phyloP scores from a whole-genome alignment of 2,797 vertebrate species.

The Halcyon leucocephala region DNA sequence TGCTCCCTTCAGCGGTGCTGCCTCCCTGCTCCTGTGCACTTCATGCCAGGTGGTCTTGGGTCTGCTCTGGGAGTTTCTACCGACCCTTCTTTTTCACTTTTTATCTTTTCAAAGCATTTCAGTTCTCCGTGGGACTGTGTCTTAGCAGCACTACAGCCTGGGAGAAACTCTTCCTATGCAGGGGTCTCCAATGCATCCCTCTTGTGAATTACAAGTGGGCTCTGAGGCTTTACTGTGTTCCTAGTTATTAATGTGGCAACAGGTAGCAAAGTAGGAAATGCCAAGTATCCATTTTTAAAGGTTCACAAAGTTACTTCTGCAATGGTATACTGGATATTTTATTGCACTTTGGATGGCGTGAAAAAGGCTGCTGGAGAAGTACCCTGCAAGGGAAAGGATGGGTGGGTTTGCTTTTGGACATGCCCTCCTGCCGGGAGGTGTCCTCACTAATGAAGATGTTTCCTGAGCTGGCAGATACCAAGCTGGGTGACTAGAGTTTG shows the following conservation, averaged over 20 bases:
- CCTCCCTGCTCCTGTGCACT: accelerated
- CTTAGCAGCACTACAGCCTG: neutral
- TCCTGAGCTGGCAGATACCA: accelerated
- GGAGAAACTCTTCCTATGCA: neutral
- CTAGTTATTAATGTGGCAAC: neutral
- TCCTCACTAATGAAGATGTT: accelerated
- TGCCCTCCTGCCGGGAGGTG: neutral
- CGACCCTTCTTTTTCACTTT: neutral
- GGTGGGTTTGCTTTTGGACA: neutral
- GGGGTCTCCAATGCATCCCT: accelerated
- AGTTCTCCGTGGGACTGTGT: neutral
- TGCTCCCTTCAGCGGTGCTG: neutral
- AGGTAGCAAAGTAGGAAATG: neutral
- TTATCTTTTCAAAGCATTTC: neutral
- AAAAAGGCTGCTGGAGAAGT: neutral
- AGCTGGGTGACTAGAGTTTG: neutral
- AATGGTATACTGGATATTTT: neutral
- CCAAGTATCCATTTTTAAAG: neutral
- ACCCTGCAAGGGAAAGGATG: neutral
- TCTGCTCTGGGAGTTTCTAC: neutral
- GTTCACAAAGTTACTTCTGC: neutral
- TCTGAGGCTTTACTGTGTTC: neutral
- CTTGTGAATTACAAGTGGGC: neutral
- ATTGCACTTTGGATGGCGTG: neutral
- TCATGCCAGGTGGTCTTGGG: neutral